Percentiles rank a stretch among this genome's conserved stretches.
Conservation (phyloP, 2,888 invertebrate species). For the Ceramica pisi region DNA sequence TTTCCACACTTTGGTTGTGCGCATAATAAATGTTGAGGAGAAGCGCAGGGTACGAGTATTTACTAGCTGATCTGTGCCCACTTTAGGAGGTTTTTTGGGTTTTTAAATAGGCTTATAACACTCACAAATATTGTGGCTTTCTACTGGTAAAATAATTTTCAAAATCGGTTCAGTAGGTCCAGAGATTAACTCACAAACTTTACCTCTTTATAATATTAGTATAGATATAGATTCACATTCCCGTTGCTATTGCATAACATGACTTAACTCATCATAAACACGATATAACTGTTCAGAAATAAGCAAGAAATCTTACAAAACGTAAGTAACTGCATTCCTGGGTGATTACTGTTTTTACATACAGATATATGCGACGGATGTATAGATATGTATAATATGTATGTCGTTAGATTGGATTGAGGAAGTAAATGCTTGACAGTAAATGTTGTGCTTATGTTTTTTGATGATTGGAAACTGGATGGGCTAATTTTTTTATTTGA, state of each 20-base stretch:
- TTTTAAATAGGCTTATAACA: no score
- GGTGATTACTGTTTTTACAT: conserved; percentile 41
- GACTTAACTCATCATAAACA: conserved; percentile 11
- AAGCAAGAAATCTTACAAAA: conserved; percentile 38
- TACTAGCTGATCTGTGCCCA: no score
- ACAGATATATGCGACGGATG: background rate
- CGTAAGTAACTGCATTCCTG: conserved; percentile 24
- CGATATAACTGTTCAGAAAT: conserved; percentile 33
- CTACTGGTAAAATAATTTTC: no score
- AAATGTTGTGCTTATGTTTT: background rate
- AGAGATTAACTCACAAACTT: no score
- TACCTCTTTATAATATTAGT: no score
- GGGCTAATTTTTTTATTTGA: background rate
- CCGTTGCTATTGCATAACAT: conserved; percentile 1
- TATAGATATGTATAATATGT: background rate
- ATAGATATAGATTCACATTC: no score
- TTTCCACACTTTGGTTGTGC: no score
- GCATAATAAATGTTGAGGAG: no score
- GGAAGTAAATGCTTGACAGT: conserved; percentile 13
- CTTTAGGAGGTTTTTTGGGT: no score
- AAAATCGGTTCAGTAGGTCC: no score
- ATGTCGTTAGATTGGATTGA: conserved; percentile 24
- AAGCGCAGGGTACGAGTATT: no score
- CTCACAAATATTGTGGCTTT: no score
- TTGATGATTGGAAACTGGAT: background rate